These are phyloP conservation scores for Dryomyza anilis DNA, from an alignment of 2,888 invertebrate species.

Conservation along the genomic window DNA sequence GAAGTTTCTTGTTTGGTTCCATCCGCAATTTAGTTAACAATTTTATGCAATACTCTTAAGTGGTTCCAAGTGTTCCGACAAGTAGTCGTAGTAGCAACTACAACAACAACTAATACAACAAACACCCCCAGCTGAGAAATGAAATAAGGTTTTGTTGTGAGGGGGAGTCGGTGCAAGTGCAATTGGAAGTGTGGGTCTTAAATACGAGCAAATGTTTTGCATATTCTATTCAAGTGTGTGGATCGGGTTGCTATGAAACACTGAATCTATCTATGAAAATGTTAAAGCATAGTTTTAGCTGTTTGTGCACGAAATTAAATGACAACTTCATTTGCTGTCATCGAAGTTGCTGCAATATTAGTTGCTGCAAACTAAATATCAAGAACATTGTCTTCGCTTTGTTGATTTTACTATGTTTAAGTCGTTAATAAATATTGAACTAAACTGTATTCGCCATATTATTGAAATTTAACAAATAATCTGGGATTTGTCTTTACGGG, in stretches of 20 bases:
- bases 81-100: neutral
- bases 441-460: too few species aligned
- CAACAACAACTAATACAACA: too few species aligned
- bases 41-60: constrained; percentile 32
- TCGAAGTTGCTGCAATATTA: too few species aligned
- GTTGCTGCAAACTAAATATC: too few species aligned
- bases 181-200: neutral
- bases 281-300: constrained; percentile 14
- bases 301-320: constrained; percentile 16
- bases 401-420: too few species aligned
- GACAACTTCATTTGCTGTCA: constrained; percentile 12
- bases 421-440: too few species aligned
- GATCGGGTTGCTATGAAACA: neutral
- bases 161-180: neutral
- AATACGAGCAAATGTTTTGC: constrained; percentile 2
- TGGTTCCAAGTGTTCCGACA: constrained; percentile 18
- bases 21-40: constrained; percentile 35
- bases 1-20: constrained; percentile 15
- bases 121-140: neutral
- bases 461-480: too few species aligned
- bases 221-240: neutral
- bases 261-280: neutral
- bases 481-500: too few species aligned
- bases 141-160: neutral
- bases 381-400: too few species aligned